phyloP scores from a whole-genome alignment of 2,888 invertebrate genomes.

The Vandiemenella viatica region DNA sequence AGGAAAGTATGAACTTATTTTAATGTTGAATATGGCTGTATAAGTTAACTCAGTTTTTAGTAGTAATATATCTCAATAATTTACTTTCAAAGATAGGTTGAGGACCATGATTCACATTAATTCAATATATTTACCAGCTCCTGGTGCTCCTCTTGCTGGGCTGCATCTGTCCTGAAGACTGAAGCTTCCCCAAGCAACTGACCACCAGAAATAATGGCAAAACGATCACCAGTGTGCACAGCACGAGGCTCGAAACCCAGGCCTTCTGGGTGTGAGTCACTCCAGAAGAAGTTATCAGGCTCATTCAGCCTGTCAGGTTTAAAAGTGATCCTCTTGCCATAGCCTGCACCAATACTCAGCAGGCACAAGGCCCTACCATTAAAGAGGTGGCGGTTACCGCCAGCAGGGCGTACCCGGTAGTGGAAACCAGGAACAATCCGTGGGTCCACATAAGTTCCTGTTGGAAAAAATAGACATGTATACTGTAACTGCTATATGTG shows the following conservation, averaged over 20 bases:
- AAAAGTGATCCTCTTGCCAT: conserved; percentile 60
- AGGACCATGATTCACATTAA: too few species aligned
- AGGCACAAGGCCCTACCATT: conserved; percentile 45
- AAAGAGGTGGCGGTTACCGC: conserved; percentile 41
- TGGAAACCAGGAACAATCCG: conserved; percentile 56
- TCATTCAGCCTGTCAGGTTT: conserved; percentile 42
- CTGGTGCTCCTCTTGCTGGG: conserved; percentile 49
- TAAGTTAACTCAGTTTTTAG: too few species aligned
- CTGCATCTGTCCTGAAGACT: conserved; percentile 50
- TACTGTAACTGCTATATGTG: too few species aligned
- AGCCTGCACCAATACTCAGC: conserved; percentile 54
- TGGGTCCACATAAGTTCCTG: conserved; percentile 57
- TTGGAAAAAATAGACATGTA: conserved; percentile 10
- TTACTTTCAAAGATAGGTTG: neutral
- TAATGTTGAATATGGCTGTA: too few species aligned
- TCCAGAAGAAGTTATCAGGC: conserved; percentile 53
- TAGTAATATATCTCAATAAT: neutral
- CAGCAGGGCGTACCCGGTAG: conserved; percentile 55
- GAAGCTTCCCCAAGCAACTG: conserved; percentile 47
- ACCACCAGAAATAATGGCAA: conserved; percentile 43
- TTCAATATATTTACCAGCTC: conserved; percentile 38
- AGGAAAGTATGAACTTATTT: too few species aligned
- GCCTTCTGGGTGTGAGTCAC: conserved; percentile 58
- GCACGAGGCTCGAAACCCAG: conserved; percentile 52
- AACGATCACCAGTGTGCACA: conserved; percentile 48